phyloP scores from a whole-genome alignment of 2,888 invertebrate genomes.

The Perizoma affinitatum region DNA sequence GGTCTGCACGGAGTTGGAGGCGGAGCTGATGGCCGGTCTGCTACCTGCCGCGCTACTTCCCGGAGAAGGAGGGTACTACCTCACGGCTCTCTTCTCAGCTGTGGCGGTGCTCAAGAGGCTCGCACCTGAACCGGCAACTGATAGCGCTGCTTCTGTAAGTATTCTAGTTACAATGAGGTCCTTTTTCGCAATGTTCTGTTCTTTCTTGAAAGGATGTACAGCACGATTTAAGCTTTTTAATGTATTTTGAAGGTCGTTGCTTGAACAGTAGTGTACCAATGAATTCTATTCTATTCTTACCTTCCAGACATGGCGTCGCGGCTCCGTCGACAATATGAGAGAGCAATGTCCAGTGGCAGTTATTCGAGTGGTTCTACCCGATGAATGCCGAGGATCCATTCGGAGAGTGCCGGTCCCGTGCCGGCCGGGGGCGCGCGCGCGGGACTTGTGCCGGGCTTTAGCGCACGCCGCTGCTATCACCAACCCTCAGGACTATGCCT shows the following conservation, averaged over 20 bases:
- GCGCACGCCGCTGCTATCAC: conserved; percentile 98
- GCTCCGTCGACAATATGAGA: conserved; percentile 65
- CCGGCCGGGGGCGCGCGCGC: conserved; percentile 95
- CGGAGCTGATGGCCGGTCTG: conserved; percentile 97
- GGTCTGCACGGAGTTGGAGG: conserved; percentile 96
- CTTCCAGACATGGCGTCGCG: conserved; percentile 77
- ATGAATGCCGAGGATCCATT: conserved; percentile 96
- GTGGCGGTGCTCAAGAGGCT: conserved; percentile 93
- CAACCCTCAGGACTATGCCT: conserved; percentile 97
- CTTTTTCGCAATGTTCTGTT: background rate
- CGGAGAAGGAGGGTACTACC: conserved; percentile 97
- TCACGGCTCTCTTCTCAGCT: conserved; percentile 96
- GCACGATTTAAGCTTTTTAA: too few relatives aligned
- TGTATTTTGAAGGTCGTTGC: too few relatives aligned
- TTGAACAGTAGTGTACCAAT: too few relatives aligned
- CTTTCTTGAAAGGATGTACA: too few relatives aligned
- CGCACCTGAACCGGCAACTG: conserved; percentile 69
- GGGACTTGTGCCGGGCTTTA: conserved; percentile 96
- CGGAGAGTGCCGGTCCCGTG: conserved; percentile 96
- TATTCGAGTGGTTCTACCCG: conserved; percentile 95
- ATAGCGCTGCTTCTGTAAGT: conserved; percentile 70
- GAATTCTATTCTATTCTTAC: background rate
- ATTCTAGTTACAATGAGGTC: background rate
- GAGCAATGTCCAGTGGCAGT: conserved; percentile 79
- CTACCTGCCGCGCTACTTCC: conserved; percentile 95